phyloP scores from a whole-genome alignment of 92 coral and sea anemone species.

The Parazoanthus atlanticus region DNA sequence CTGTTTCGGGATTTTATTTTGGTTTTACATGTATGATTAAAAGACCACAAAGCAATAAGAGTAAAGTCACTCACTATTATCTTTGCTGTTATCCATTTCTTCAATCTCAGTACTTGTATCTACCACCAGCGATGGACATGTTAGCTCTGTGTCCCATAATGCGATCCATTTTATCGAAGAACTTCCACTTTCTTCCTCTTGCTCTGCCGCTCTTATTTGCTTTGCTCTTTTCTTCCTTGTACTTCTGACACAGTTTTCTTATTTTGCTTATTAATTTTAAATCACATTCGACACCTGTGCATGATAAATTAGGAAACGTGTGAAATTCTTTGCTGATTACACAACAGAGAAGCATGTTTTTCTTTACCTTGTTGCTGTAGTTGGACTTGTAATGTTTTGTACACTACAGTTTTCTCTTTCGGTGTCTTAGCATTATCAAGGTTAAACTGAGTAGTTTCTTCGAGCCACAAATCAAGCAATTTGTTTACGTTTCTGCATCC shows the following conservation, averaged over 20 bases:
- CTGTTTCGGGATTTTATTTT: not conserved
- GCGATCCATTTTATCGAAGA: conserved; percentile 5
- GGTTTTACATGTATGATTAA: not conserved
- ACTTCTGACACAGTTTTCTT: too few species aligned
- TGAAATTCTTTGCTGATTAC: too few species aligned
- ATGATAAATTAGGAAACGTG: too few species aligned
- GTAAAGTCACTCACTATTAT: not conserved
- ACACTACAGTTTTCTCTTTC: conserved; percentile 44
- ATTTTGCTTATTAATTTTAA: too few species aligned
- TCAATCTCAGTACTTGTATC: not conserved
- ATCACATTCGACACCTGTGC: too few species aligned
- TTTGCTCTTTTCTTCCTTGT: too few species aligned
- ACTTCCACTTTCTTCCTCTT: conserved; percentile 1
- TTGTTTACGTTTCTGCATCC: not conserved
- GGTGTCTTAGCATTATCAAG: conserved; percentile 49
- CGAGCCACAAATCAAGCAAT: conserved; percentile 9
- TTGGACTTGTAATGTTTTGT: conserved; percentile 31
- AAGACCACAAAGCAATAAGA: not conserved
- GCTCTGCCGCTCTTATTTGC: too few species aligned
- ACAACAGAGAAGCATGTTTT: not conserved
- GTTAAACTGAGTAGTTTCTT: conserved; percentile 29
- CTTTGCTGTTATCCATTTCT: not conserved
- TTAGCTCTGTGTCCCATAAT: not conserved
- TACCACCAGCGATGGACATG: too few species aligned
- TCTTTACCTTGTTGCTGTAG: conserved; percentile 47